phyloP scores from a whole-genome alignment of 2,888 invertebrate genomes.

The Harpalus rubripes region DNA sequence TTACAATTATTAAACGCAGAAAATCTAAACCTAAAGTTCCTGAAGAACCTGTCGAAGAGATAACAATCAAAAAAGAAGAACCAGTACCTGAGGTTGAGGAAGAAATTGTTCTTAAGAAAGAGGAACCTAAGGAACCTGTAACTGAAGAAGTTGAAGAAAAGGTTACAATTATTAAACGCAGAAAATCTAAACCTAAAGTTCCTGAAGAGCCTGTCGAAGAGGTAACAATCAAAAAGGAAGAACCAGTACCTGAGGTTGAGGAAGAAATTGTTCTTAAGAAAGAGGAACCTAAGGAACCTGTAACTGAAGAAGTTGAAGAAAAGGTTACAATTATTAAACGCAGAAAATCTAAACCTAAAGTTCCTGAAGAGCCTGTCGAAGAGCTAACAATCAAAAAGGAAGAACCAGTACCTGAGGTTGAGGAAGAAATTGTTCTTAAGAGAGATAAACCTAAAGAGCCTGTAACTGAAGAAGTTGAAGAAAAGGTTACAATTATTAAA shows the following conservation, averaged over 20 bases:
- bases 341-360: constrained; percentile 70
- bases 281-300: constrained; percentile 70
- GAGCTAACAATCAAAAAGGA: constrained; percentile 70
- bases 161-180: constrained; percentile 71
- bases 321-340: constrained; percentile 72
- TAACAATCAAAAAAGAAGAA: constrained; percentile 75
- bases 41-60: constrained; percentile 67
- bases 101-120: constrained; percentile 72
- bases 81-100: constrained; percentile 71
- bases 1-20: constrained; percentile 72
- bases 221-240: constrained; percentile 75
- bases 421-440: constrained; percentile 70
- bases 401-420: constrained; percentile 69
- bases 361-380: constrained; percentile 70
- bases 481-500: constrained; percentile 71
- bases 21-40: constrained; percentile 73
- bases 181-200: constrained; percentile 73
- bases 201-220: constrained; percentile 68
- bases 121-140: constrained; percentile 69
- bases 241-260: constrained; percentile 72
- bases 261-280: constrained; percentile 72
- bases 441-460: constrained; percentile 71
- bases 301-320: constrained; percentile 70
- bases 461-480: constrained; percentile 70
- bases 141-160: constrained; percentile 71